These are phyloP conservation scores for Taeniopygia guttata DNA, from an alignment of 2,797 vertebrate genomes.

Conservation along the genomic window DNA sequence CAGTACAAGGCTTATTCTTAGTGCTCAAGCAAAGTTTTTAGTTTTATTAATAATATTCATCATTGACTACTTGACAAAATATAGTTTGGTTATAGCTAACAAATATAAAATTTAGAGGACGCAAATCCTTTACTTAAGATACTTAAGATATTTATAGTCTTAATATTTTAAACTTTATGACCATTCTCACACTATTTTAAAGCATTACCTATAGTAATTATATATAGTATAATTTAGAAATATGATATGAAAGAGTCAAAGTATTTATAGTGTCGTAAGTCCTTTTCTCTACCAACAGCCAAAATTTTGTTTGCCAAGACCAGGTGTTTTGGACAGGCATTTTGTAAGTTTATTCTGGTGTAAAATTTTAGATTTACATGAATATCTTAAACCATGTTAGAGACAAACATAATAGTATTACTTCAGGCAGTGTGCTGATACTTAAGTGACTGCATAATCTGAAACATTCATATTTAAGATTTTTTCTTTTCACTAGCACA, in stretches of 20 bases:
- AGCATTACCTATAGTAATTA: not conserved
- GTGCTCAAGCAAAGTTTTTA: not conserved
- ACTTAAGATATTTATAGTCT: not conserved
- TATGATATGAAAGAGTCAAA: not conserved
- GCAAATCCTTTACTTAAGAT: not conserved
- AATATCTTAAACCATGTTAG: not conserved
- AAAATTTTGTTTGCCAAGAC: not conserved
- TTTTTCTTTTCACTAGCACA: not conserved
- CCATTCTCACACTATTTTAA: not conserved
- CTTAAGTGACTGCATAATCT: not conserved
- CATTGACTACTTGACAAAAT: not conserved
- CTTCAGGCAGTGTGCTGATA: not conserved
- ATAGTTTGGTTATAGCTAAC: not conserved
- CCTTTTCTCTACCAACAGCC: not conserved
- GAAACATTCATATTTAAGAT: not conserved
- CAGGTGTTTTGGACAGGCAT: not conserved
- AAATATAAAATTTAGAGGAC: not conserved
- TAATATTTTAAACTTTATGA: not conserved
- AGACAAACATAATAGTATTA: not conserved
- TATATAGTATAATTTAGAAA: not conserved
- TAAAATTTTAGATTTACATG: not conserved
- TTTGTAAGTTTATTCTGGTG: not conserved
- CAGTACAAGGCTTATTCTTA: not conserved
- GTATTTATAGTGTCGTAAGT: not conserved
- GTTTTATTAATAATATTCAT: not conserved